Base-by-base conservation (phyloP, 2,888 invertebrate species). In the Mimachlamys varia region DNA sequence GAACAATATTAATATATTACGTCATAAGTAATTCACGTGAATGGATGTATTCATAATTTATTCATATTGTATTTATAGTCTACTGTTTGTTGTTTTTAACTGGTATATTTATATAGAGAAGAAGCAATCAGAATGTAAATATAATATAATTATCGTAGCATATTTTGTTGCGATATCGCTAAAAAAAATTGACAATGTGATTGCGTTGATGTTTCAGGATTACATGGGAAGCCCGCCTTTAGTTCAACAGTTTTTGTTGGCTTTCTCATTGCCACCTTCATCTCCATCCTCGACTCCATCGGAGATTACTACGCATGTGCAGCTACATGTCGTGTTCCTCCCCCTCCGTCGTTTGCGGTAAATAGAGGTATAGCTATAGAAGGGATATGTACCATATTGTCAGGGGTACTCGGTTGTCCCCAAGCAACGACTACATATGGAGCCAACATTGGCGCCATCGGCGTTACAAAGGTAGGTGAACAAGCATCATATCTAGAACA, bases 231-330 rank as follows among this genome's bases (percentile, higher is more conserved):
- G 0, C 95, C 95, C 1, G 17, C 92, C n/a, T 94, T 95, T 87
- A 93, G 92, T 87, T 76, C 92, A 0, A 93, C 93, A 17, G 94
- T 94, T 0, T 92, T 95, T 53, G 90, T 95, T 22, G 94, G 94
- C 0, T 95, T 95, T 88, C 89, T 95, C 3, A 93, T 95, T 50
- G 94, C 94, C 0, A 95, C 95, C 0, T 50, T 95, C 12, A 91
- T 94, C 19, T 96, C 96, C 0, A 93, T 96, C n/a, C 91, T 96
- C 76, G 96, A 96, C 89, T 95, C 95, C 15, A 98, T 98, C 92
- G 98, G 98, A 95, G 98, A 99, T 96, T 99, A 98, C 97, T 98
- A 98, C 89, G 98, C 98, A 10, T 98, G 98, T 0, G 98, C 98
- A 10, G 94, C 97, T 90, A 96, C 97, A 88, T 96, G 97, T 88